Conservation (phyloP, 1,140 invertebrate genomes). For the Cecropterus lyciades region DNA sequence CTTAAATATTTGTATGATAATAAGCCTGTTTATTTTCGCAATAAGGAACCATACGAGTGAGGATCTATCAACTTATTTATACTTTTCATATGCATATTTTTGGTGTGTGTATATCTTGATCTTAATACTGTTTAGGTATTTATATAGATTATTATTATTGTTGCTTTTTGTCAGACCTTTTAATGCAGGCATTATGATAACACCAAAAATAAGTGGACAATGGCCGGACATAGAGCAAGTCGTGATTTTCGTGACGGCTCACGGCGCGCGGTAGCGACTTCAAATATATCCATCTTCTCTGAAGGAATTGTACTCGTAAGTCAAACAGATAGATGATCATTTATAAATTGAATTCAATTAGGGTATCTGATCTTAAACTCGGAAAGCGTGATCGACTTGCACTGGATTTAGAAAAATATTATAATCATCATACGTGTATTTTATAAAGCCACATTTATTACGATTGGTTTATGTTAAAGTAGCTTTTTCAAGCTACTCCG, state of each 20-base stretch:
- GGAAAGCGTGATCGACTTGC: constrained; percentile 9
- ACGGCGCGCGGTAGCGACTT: constrained; percentile 1
- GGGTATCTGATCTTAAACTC: constrained; percentile 9
- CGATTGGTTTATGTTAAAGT: no score
- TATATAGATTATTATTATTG: neutral
- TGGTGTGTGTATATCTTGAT: no score
- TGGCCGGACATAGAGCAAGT: neutral
- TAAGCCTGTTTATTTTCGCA: no score
- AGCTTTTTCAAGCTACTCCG: no score
- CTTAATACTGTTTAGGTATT: neutral
- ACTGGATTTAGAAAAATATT: constrained; percentile 2
- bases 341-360: constrained; percentile 22
- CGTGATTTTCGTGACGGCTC: constrained; percentile 12
- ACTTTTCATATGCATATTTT: no score
- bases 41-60: no score
- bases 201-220: constrained; percentile 3
- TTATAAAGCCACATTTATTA: no score
- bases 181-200: neutral
- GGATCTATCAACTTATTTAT: no score
- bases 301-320: neutral
- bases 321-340: constrained; percentile 12
- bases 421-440: no score
- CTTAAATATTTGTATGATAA: no score
- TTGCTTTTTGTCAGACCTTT: no score
- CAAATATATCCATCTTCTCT: constrained; percentile 12